Evolutionary conservation across 2,797 vertebrate species (phyloP).

Genomic region (Phyllotis vaccarum): DNA sequence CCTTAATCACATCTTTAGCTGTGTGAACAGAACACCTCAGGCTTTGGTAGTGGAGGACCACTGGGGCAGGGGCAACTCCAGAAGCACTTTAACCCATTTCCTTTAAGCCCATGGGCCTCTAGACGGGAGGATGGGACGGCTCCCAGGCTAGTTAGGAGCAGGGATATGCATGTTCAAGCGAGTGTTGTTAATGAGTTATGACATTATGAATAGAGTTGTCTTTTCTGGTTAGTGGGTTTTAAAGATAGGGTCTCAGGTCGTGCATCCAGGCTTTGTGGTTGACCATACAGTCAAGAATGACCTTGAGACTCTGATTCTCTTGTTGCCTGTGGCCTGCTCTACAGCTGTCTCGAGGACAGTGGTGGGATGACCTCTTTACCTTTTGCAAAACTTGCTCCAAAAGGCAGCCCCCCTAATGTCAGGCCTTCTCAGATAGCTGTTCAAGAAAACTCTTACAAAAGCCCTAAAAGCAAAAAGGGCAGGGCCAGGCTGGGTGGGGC

Average conservation of each 20-base stretch:
- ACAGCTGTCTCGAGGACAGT: not conserved
- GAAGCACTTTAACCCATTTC: not conserved
- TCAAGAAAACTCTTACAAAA: not conserved
- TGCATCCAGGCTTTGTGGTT: not conserved
- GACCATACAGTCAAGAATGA: not conserved
- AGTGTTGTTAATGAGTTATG: too few relatives aligned
- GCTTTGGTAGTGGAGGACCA: not conserved
- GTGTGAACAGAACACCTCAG: slow-evolving; percentile 59
- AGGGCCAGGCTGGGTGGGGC: not conserved
- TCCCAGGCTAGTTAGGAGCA: not conserved
- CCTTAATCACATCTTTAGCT: slow-evolving; percentile 95
- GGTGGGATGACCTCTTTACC: not conserved
- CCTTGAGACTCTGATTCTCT: not conserved
- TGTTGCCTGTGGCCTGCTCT: not conserved
- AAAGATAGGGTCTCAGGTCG: not conserved
- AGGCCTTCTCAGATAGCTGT: not conserved
- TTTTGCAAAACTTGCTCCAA: not conserved
- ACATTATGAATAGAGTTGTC: not conserved
- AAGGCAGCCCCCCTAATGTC: not conserved
- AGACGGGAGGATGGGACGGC: not conserved
- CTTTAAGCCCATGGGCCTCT: not conserved
- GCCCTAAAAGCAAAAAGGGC: not conserved
- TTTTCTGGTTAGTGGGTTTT: not conserved
- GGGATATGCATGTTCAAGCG: not conserved
- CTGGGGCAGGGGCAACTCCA: not conserved